Conservation (phyloP, 2,113 vertebrate species). For the Lutjanus erythropterus region DNA sequence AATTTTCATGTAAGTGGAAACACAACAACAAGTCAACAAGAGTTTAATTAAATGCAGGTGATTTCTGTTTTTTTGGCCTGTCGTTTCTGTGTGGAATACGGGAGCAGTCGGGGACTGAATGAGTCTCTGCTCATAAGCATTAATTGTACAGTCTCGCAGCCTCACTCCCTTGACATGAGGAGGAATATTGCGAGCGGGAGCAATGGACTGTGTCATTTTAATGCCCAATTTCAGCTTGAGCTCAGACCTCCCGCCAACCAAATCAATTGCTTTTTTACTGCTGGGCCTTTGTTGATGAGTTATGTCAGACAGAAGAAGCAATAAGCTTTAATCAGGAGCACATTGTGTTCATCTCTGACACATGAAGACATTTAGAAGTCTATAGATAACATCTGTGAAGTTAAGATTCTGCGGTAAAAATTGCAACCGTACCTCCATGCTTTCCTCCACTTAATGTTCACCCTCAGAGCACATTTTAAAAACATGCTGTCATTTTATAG, state of each 20-base stretch:
- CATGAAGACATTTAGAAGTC: conserved; percentile 35
- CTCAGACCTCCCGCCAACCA: conserved; percentile 74
- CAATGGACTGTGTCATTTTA: conserved; percentile 81
- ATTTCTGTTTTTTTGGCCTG: conserved; percentile 23
- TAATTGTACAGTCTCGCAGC: conserved; percentile 62
- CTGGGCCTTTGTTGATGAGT: conserved; percentile 71
- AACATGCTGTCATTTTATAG: neutral
- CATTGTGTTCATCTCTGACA: conserved; percentile 28
- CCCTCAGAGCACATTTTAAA: neutral
- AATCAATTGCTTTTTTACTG: conserved; percentile 72
- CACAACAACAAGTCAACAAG: conserved; percentile 46
- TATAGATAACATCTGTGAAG: neutral
- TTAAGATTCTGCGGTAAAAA: neutral
- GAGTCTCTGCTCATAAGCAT: conserved; percentile 63
- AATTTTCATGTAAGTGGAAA: conserved; percentile 34
- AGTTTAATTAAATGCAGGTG: conserved; percentile 58
- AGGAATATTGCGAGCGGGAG: conserved; percentile 67
- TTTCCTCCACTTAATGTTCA: neutral
- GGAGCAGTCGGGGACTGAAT: conserved; percentile 25
- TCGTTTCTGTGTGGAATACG: conserved; percentile 23
- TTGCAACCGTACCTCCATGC: neutral
- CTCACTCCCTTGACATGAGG: conserved; percentile 55
- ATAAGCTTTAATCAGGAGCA: conserved; percentile 61
- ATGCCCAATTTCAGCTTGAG: conserved; percentile 76
- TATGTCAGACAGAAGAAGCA: conserved; percentile 63